A percentile compares a stretch with the other conserved stretches of the same genome.
These are phyloP conservation scores for Sphaerodactylus townsendi DNA, from an alignment of 2,113 vertebrate species.

Conservation along the genomic window DNA sequence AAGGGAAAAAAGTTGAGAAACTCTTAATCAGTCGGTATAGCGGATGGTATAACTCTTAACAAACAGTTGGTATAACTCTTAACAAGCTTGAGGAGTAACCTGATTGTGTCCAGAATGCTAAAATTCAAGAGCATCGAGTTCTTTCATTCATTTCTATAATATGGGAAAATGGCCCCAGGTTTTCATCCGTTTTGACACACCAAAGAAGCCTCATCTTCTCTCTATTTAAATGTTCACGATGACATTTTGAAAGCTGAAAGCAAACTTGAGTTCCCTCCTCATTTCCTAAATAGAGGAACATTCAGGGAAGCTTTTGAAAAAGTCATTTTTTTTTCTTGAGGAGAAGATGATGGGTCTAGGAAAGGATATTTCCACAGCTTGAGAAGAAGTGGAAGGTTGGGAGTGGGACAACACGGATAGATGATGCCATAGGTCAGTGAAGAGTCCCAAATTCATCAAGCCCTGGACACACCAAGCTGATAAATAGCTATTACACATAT, in stretches of 20 bases:
- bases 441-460: neutral
- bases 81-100: conserved; percentile 61
- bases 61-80: too few species aligned
- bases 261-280: too few species aligned
- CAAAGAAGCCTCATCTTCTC: conserved; percentile 62
- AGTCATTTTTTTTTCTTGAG: neutral
- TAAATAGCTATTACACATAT: neutral
- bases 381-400: too few species aligned
- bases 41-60: too few species aligned
- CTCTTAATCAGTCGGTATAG: too few species aligned
- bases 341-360: neutral
- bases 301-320: too few species aligned
- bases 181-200: conserved; percentile 67
- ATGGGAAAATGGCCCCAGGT: conserved; percentile 65
- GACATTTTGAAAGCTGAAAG: conserved; percentile 46
- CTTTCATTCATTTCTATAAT: conserved; percentile 70
- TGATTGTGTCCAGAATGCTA: conserved; percentile 64
- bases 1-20: too few species aligned
- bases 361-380: neutral
- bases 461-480: neutral
- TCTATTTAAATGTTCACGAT: conserved; percentile 52
- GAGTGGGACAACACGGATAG: too few species aligned
- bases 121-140: conserved; percentile 72
- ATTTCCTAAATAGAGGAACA: neutral
- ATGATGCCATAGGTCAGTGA: neutral